A percentile compares a stretch with the other conserved stretches of the same genome.
Conservation (phyloP, 2,888 invertebrate species). For the Pteria penguin region DNA sequence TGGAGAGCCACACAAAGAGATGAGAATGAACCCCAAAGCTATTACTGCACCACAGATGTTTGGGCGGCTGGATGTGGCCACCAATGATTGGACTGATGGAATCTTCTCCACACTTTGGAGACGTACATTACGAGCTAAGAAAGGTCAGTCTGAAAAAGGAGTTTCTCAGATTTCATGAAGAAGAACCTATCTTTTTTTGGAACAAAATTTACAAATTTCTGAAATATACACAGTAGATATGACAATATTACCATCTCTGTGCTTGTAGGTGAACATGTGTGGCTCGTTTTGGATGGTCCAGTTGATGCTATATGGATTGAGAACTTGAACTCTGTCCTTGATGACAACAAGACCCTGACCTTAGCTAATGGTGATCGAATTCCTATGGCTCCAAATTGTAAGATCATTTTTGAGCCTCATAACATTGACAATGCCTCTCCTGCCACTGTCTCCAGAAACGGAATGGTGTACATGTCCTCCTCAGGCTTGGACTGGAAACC, state of each 20-base stretch:
- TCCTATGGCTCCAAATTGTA: constrained; percentile 95
- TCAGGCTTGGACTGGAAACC: constrained; percentile 96
- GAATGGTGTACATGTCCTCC: constrained; percentile 93
- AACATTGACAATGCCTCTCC: constrained; percentile 99
- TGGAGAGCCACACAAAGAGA: constrained; percentile 93
- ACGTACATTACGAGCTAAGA: constrained; percentile 93
- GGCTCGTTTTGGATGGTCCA: constrained; percentile 87
- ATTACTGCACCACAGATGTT: constrained; percentile 99
- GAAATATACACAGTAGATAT: not conserved
- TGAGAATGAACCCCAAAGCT: constrained; percentile 99
- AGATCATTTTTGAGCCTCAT: constrained; percentile 97
- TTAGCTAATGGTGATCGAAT: constrained; percentile 95
- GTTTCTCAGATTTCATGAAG: no score
- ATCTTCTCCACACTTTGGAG: constrained; percentile 98
- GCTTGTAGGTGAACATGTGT: constrained; percentile 88
- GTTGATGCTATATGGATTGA: constrained; percentile 81
- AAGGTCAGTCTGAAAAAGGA: constrained; percentile 79
- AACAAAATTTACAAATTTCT: not conserved
- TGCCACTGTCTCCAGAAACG: constrained; percentile 96
- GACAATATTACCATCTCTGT: not conserved
- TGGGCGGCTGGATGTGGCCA: constrained; percentile 96
- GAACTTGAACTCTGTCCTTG: constrained; percentile 80
- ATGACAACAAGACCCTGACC: constrained; percentile 83
- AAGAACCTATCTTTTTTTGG: not conserved
- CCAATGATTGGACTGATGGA: constrained; percentile 99